Base-by-base conservation (phyloP, 1,140 invertebrate genomes). In the Archivesica marissinica region DNA sequence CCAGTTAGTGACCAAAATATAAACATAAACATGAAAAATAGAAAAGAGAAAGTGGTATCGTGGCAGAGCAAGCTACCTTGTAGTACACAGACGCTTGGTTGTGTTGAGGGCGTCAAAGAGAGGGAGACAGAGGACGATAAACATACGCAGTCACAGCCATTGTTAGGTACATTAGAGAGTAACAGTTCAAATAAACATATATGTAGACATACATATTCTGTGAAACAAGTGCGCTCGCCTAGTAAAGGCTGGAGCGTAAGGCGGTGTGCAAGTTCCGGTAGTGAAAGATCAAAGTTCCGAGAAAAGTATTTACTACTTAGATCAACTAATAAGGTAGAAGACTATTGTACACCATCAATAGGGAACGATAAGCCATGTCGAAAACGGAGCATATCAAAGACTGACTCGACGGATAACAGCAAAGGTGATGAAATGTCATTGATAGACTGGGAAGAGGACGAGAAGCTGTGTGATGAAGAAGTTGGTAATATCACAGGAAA, bases 371-470 rank as follows among this genome's bases (percentile, higher is more conserved):
- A 50, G 23, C 20, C 68, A 3, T 33, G n/a, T 4, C 47, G 23
- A 28, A 59, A 66, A 38, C 77, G 6, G 1, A 66, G 44, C 17
- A 68, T 64, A 50, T 61, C 80, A n/a, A 56, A 72, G 50, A 52
- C 47, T 17, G 68, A 75, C 28, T 54, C 47, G 2, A 33, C 72
- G 3, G 80, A 83, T 28, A 64, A 41, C 28, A 41, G 47, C 20
- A 74, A 75, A 33, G 35, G 50, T 54, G 82, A 85, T 20, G 74
- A 85, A 56, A 39, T 77, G n/a, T 77, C 82, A 28, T 61, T 85
- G 23, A 85, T 85, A 50, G 82, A 85, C 52, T 85, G 82, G 82
- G 82, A 85, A 1, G 82, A 85, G 56, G 82, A 85, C 20, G 82
- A 85, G 50, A 77, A 77, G 47, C 38, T 85, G 17, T 85, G 82